phyloP scores from a whole-genome alignment of 2,113 vertebrate genomes.

The Melanotaenia duboulayi region DNA sequence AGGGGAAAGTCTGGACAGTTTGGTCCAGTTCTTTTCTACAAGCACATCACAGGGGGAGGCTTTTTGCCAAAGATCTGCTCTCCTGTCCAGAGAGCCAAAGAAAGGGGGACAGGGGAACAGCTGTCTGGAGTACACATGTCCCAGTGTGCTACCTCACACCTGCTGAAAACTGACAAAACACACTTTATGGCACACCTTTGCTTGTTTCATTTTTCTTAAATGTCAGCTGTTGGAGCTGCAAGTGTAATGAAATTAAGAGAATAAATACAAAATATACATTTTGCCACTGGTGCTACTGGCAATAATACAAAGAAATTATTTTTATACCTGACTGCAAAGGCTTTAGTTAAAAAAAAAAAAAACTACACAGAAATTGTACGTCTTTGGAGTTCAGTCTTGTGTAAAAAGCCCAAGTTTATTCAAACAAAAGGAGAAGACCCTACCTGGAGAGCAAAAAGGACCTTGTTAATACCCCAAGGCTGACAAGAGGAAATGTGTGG shows the following conservation, averaged over 20 bases:
- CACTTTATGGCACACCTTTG: background rate
- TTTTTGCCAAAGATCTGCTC: no score
- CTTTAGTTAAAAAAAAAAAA: background rate
- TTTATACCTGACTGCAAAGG: background rate
- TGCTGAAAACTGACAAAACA: background rate
- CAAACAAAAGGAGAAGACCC: constrained; percentile 13
- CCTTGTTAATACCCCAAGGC: constrained; percentile 43
- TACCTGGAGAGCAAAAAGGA: constrained; percentile 21
- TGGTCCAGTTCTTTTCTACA: no score
- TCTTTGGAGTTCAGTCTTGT: constrained; percentile 11
- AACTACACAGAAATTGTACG: background rate
- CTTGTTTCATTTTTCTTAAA: background rate
- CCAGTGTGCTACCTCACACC: background rate
- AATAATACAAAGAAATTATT: background rate
- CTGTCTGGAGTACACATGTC: background rate
- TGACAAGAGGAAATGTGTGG: constrained; percentile 47
- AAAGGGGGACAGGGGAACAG: no score
- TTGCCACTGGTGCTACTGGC: background rate
- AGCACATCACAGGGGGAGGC: no score
- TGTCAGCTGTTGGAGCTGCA: background rate
- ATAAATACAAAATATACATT: no score
- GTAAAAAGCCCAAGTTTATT: constrained; percentile 34
- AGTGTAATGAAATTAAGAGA: no score
- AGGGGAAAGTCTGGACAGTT: no score
- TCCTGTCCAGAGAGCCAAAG: no score